phyloP scores from a whole-genome alignment of 2,888 invertebrate genomes.

The Eurois occulta region DNA sequence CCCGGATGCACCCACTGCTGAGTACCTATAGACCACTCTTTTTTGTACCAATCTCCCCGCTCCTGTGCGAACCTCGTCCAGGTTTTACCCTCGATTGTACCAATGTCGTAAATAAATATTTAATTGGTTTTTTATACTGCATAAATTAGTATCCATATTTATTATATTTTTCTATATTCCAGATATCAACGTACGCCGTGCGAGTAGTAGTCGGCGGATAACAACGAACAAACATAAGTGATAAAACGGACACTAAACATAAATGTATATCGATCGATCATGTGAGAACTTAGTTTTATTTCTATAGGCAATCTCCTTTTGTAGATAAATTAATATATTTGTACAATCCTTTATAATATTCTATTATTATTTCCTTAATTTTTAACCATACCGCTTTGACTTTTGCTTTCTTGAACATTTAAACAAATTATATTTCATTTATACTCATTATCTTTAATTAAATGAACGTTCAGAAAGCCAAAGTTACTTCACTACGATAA shows the following conservation, averaged over 20 bases:
- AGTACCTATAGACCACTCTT: neutral
- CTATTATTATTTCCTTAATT: slow-evolving; percentile 68
- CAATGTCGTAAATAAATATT: neutral
- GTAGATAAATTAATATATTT: slow-evolving; percentile 82
- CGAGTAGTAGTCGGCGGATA: slow-evolving; percentile 85
- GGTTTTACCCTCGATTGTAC: neutral
- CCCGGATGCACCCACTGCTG: too few relatives aligned
- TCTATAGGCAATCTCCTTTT: slow-evolving; percentile 77
- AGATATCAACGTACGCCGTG: slow-evolving; percentile 89
- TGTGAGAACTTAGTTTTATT: slow-evolving; percentile 82
- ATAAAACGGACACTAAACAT: slow-evolving; percentile 80
- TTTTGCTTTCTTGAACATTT: slow-evolving; percentile 76
- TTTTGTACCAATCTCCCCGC: neutral
- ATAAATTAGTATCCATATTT: neutral
- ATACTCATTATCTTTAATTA: slow-evolving; percentile 85
- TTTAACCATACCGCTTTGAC: slow-evolving; percentile 74
- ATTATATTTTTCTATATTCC: slow-evolving; percentile 66
- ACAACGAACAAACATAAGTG: slow-evolving; percentile 87
- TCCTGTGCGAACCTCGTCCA: neutral
- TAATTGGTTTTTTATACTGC: neutral
- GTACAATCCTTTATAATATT: slow-evolving; percentile 76
- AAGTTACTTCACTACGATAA: slow-evolving; percentile 83
- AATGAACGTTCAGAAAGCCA: slow-evolving; percentile 84
- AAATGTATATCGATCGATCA: slow-evolving; percentile 66
- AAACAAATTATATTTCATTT: slow-evolving; percentile 74